Base-by-base conservation (phyloP, 1,140 invertebrate species). In the Pseudomyrmex gracilis region DNA sequence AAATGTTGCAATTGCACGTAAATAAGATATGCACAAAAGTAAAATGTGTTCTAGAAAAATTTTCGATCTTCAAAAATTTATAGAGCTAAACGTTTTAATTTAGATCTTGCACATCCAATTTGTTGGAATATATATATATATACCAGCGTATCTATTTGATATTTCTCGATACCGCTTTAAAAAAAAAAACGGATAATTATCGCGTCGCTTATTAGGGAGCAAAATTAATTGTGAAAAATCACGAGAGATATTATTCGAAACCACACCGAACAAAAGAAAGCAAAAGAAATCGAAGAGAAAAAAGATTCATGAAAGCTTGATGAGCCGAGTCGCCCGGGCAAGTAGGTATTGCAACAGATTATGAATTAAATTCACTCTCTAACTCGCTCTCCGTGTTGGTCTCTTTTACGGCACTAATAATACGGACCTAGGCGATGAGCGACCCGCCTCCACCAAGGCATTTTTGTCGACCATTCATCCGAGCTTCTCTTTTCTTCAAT, bases 331-430 rank as follows among this genome's bases (percentile, higher is more conserved):
- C 85, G 82, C 67, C 67, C 53, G 82, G 34, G 76, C 49, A 83
- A 85, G 83, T 87, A 77, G 84, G 76, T 83, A 90, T 90, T 87
- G 86, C 89, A 83, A 60, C 53, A 78, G 60, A 91, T 90, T 90
- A 90, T 90, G 90, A 91, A 91, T 90, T 91, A 91, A 91, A 88
- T 91, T 87, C 78, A 90, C 86, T 82, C 76, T 89, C 88, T 34
- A 61, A 78, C 68, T 87, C 49, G 85, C 61, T 67, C 83, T 60
- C 63, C 78, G 74, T 64, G 83, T 66, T 74, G 73, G 80, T 76
- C 85, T 83, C 85, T 87, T 90, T 87, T 88, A 80, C 86, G 58
- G 86, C 88, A 85, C 83, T 89, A 90, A 90, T 90, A 77, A 49
- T 64, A 85, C 83, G 85, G 57, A 87, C 71, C 87, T 84, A 85